Base-by-base conservation (phyloP, 2,888 invertebrate genomes). In the Heliconius erato region DNA sequence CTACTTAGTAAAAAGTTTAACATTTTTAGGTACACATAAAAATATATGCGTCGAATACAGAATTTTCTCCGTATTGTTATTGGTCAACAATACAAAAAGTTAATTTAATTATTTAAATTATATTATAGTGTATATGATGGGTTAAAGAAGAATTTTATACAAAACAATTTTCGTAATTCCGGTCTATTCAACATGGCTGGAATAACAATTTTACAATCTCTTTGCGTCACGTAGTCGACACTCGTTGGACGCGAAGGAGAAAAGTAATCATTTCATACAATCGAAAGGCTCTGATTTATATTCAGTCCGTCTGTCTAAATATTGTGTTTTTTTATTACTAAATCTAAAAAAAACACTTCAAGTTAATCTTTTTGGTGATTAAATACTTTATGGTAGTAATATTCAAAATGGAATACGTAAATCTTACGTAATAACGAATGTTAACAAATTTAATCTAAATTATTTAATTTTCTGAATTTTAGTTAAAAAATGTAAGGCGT, bases 151-250 rank as follows among this genome's bases (percentile, higher is more conserved):
- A 63, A 76, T 63, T 44, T 81, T 44, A 78, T 63, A 76, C 59
- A 63, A 76, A 76, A 76, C 76, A 76, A 76, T 94, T 94, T 94
- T 93, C 91, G 93, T 94, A 93, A 92, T 94, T 92, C 92, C 91
- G 91, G 90, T 91, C 91, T 91, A 91, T 90, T 91, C 92, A 93
- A 90, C 94, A 94, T 90, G 94, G 91, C 90, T 92, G 89, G 95
- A 95, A 95, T 95, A 95, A 93, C 93, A 95, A 95, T 94, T 94
- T 94, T 92, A 94, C 95, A 94, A 94, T 94, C 92, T 94, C 90
- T 90, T 89, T 88, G 89, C 90, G 93, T 94, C 95, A 95, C 94
- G 95, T 94, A 90, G 89, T 89, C 89, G 88, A 90, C 93, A 93
- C 93, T 92, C 93, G 90, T 92, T 90, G 93, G 90, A 89, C 92